Base-by-base conservation (phyloP, 2,113 vertebrate species). In the Pyxicephalus adspersus region DNA sequence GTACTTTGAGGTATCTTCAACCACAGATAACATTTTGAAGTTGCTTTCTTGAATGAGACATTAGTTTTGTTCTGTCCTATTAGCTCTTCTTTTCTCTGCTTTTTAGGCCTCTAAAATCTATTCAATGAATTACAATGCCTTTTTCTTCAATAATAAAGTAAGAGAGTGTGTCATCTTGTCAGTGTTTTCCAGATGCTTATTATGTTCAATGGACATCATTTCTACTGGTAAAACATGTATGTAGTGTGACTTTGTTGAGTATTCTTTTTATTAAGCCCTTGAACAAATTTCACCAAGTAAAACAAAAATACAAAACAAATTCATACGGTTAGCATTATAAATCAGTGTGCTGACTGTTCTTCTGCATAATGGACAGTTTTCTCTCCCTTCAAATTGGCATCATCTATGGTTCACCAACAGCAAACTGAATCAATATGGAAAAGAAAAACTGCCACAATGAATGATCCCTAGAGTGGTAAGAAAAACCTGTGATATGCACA, bases 41-140 rank as follows among this genome's bases (percentile, higher is more conserved):
- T 73, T 64, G 58, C 79, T 72, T 63, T 73, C 70, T 81, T 74
- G 60, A 81, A 74, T 81, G 68, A 81, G 79, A 81, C 79, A 80
- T 80, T 74, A 38, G 70, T 81, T 74, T 16, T 73, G 58, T 81
- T 65, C 68, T 81, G 45, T 81, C 38, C 68, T 81, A 81, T 74
- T 81, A 81, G 51, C 51, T 64, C 26, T 70, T 73, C 26, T 57
- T 79, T 64, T 74, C 58, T 57, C 68, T 55, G 50, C 29, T n/a
- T 73, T 72, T 54, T 64, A 29, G 25, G 67, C 67, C 64, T 64
- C 45, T 54, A 54, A 74, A 71, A 73, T 65, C n/a, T 81, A 74
- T 61, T 81, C 79, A 81, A 55, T 73, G 79, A 64, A 64, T 73
- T 73, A 64, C 68, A 81, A 55, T 73, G 50, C 26, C 26, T 72